A percentile compares a stretch with the other conserved stretches of the same genome.
Evolutionary conservation across 53 echinoderm and acorn worm species (phyloP).

Genomic region (Arbacia lixula): DNA sequence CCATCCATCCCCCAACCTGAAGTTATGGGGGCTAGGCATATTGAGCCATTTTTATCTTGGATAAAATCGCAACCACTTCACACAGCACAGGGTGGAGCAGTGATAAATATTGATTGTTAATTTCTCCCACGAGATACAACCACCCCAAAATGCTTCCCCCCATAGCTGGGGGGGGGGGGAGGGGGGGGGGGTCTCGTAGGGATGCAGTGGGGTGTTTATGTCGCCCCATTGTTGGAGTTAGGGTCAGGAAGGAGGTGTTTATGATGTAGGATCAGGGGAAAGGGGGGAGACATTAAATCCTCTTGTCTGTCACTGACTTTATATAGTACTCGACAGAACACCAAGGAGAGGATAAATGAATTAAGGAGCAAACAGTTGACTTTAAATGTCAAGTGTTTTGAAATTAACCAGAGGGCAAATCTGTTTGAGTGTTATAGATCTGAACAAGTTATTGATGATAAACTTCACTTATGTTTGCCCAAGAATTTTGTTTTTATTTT

Average conservation of each 20-base stretch:
- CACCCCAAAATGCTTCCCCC: slow-evolving; percentile 16
- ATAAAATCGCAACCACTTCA: too few relatives aligned
- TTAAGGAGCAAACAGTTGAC: slow-evolving; percentile 18
- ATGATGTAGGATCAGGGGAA: slow-evolving; percentile 9
- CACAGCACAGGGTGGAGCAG: too few relatives aligned
- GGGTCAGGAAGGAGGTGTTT: slow-evolving; percentile 40
- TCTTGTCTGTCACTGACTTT: slow-evolving; percentile 25
- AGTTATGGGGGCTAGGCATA: too few relatives aligned
- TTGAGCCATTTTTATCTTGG: too few relatives aligned
- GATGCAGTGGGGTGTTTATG: slow-evolving; percentile 21
- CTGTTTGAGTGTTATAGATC: too few relatives aligned
- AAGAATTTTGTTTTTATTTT: too few relatives aligned
- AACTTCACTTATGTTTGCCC: too few relatives aligned
- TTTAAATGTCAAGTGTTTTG: slow-evolving; percentile 40
- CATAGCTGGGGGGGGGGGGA: too few relatives aligned
- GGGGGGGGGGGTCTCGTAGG: slow-evolving; percentile 17
- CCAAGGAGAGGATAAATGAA: slow-evolving; percentile 42
- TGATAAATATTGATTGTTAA: slow-evolving; percentile 34
- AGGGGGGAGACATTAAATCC: slow-evolving; percentile 19
- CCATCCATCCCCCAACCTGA: too few relatives aligned
- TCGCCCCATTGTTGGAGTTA: slow-evolving; percentile 52
- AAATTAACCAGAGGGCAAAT: slow-evolving; percentile 8
- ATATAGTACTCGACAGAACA: not conserved
- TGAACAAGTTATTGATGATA: too few relatives aligned
- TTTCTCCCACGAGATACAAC: slow-evolving; percentile 32